Evolutionary conservation across 2,113 vertebrate species (phyloP).

Genomic region (Oryzias javanicus): DNA sequence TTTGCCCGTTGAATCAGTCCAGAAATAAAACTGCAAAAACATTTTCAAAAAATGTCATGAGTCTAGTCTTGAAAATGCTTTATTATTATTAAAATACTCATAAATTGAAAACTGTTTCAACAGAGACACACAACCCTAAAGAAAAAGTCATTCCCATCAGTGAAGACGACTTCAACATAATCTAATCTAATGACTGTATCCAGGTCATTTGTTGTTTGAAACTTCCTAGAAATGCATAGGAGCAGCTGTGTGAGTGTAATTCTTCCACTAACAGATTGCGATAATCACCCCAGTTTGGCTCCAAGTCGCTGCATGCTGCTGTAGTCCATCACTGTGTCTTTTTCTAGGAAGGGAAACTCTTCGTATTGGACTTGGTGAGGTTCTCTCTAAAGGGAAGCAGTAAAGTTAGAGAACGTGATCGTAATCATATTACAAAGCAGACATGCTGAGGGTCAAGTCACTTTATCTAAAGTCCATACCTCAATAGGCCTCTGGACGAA

Average conservation of each 20-base stretch:
- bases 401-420: not conserved
- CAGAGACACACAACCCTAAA: too few species aligned
- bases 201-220: not conserved
- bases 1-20: slow-evolving; percentile 88
- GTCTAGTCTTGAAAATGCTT: too few species aligned
- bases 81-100: too few species aligned
- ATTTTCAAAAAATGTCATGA: too few species aligned
- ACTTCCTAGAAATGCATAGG: not conserved
- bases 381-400: slow-evolving; percentile 73
- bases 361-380: slow-evolving; percentile 80
- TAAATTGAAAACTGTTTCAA: too few species aligned
- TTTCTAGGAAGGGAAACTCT: slow-evolving; percentile 90
- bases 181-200: too few species aligned
- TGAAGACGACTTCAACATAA: too few species aligned
- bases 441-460: not conserved
- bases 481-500: slow-evolving; percentile 83
- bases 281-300: slow-evolving; percentile 90
- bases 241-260: not conserved
- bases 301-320: slow-evolving; percentile 92
- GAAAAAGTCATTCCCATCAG: too few species aligned
- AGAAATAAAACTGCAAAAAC: slow-evolving; percentile 80
- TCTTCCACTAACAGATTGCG: not conserved
- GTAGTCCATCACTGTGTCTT: slow-evolving; percentile 86
- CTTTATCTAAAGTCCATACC: slow-evolving; percentile 53
- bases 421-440: slow-evolving; percentile 2